Base-by-base conservation (phyloP, 2,888 invertebrate species). In the Ennomos erosarius region DNA sequence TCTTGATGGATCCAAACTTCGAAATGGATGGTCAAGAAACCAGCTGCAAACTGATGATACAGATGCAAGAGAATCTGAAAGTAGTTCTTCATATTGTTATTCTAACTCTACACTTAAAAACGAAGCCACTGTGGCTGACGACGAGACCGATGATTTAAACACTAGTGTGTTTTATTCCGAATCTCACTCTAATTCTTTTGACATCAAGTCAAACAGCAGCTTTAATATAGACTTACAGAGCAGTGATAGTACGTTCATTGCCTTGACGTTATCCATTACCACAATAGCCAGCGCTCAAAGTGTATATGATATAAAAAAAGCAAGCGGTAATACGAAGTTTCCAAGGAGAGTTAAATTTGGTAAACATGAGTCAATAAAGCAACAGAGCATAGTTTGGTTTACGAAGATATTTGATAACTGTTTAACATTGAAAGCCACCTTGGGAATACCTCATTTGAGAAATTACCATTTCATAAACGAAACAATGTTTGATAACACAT, bases 291-390 rank as follows among this genome's bases (percentile, higher is more conserved):
- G 57, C 43, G 26, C 60, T 55, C 38, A 58, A 34, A 37, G 42
- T 47, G n/a, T 64, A 42, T 13, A 55, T 46, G 52, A 47, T 16
- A 10, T 63, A 47, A 60, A 47, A 48, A 58, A 64, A 67, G 64
- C 55, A 64, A 46, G 45, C 35, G 55, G 66, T 47, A 55, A 69
- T 33, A 55, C 51, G n/a, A 57, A 63, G 13, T 55, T 59, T 35
- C 43, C 44, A 11, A 51, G 35, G 26, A 51, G n/a, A 16, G n/a
- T 35, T 36, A 50, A 39, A 33, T 34, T 12, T 33, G 39, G 37
- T 46, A 33, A 54, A 6, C 49, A 39, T 9, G 43, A 56, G 26
- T 40, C 47, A 9, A 54, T 37, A 13, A 10, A 53, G 47, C 51
- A 55, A 33, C 48, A 44, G 8, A 34, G 62, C 16, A 64, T 47